Conservation (phyloP, 2,888 invertebrate species). For the Uloborus plumipes region DNA sequence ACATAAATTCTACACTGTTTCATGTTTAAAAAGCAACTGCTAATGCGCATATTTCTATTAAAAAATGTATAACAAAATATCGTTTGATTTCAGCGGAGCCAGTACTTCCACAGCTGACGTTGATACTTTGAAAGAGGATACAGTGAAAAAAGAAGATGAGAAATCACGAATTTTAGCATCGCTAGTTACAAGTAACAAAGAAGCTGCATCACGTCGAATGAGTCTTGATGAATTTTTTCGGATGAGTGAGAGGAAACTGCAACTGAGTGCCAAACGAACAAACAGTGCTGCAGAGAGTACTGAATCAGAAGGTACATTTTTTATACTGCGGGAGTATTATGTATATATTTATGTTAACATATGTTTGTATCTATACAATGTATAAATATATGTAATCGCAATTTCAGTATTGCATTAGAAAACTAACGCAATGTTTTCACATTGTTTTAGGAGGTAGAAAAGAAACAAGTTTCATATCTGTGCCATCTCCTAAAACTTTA, state of each 20-base stretch:
- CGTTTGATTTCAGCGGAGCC: constrained; percentile 16
- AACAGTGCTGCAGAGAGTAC: constrained; percentile 31
- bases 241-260: constrained; percentile 77
- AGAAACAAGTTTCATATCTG: constrained; percentile 60
- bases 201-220: constrained; percentile 73
- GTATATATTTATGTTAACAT: not conserved
- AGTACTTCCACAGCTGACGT: not conserved
- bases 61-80: not conserved
- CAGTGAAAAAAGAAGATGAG: constrained; percentile 57
- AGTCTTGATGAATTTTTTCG: constrained; percentile 82
- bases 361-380: not conserved
- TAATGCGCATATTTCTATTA: too few species aligned
- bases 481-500: constrained; percentile 39
- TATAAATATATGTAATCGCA: too few species aligned
- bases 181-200: constrained; percentile 51
- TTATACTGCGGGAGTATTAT: not conserved
- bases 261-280: constrained; percentile 34
- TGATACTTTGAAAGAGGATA: constrained; percentile 76
- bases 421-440: not conserved
- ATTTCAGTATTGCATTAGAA: not conserved
- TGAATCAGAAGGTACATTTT: constrained; percentile 25
- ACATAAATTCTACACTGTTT: too few species aligned
- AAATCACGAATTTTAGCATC: constrained; percentile 64
- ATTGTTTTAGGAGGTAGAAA: constrained; percentile 14
- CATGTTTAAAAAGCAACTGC: too few species aligned